A percentile compares a stretch with the other conserved stretches of the same genome.
These are phyloP conservation scores for Vipera ursinii DNA, from an alignment of 2,797 vertebrate species.

Conservation along the genomic window DNA sequence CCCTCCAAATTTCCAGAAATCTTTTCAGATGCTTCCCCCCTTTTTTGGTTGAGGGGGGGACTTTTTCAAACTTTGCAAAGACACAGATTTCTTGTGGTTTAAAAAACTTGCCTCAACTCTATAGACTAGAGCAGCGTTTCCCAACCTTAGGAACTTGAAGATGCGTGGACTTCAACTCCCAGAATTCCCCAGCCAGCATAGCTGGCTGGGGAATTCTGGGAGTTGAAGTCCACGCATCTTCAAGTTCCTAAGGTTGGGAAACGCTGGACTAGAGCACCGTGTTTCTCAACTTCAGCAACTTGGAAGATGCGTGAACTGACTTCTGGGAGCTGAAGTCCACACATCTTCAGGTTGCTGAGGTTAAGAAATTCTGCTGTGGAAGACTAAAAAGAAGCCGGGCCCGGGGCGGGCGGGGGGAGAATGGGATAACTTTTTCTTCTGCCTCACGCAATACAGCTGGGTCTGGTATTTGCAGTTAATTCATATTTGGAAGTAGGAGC, in stretches of 20 bases:
- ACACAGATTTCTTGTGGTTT: neutral
- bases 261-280: neutral
- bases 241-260: too few relatives aligned
- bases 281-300: neutral
- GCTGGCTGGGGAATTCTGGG: too few relatives aligned
- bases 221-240: too few relatives aligned
- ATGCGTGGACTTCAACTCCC: neutral
- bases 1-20: neutral
- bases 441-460: neutral
- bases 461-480: neutral
- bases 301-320: neutral
- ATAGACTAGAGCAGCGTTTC: neutral
- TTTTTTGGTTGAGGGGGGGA: too few relatives aligned
- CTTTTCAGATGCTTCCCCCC: neutral
- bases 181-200: too few relatives aligned
- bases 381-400: neutral
- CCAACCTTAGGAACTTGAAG: neutral
- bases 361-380: neutral
- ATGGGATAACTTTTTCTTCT: neutral
- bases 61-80: neutral
- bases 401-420: neutral
- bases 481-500: accelerated
- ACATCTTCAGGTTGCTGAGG: neutral
- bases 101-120: neutral
- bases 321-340: neutral